phyloP scores from a whole-genome alignment of 2,797 vertebrate species.

The Danio jaintianensis region DNA sequence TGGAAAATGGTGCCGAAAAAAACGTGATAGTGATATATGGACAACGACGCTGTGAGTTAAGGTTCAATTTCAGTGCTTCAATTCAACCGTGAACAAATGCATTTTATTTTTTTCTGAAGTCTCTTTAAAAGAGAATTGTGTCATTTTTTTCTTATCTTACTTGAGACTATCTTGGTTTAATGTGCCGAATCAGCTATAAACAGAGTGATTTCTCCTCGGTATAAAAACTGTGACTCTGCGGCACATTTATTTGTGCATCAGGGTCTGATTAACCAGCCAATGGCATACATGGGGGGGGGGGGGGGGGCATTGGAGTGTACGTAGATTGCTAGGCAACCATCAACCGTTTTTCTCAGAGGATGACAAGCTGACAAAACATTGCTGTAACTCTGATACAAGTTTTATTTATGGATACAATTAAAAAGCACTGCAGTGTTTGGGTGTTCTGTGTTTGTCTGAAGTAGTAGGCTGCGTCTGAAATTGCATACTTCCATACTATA shows the following conservation, averaged over 20 bases:
- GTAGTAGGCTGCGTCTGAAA: too few species aligned
- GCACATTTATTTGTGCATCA: not conserved
- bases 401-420: too few species aligned
- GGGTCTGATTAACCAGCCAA: not conserved
- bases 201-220: not conserved
- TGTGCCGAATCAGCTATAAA: not conserved
- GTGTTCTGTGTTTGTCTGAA: too few species aligned
- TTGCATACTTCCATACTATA: too few species aligned
- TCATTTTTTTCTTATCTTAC: not conserved
- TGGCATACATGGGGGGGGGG: too few species aligned
- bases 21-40: conserved; percentile 4
- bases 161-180: not conserved
- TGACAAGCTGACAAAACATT: too few species aligned
- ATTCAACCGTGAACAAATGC: conserved; percentile 10
- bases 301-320: too few species aligned
- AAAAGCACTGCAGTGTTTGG: too few species aligned
- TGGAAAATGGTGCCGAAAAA: conserved; percentile 11
- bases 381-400: too few species aligned
- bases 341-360: too few species aligned
- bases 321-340: too few species aligned
- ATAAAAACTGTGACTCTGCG: not conserved
- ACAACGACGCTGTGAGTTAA: not conserved
- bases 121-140: not conserved
- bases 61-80: conserved; percentile 26
- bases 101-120: conserved; percentile 21